Evolutionary conservation across 2,888 invertebrate species (phyloP), one percentile per base, ranked within the genome.

Genomic region (Glaucopsyche alexis): DNA sequence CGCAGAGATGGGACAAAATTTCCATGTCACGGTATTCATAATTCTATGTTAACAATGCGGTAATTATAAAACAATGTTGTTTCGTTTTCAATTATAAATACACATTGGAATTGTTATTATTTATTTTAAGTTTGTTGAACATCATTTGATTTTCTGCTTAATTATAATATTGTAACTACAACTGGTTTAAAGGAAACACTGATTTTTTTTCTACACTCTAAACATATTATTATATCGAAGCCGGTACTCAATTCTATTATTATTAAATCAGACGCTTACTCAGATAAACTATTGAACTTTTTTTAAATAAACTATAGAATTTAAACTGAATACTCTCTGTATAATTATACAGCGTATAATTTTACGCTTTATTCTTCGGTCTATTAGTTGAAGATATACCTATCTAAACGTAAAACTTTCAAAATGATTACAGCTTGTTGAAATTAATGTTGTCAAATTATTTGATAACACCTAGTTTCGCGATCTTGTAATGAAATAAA

Each of bases 41-140:
- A 72, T 65, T 72, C 50, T 67, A 66, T 66, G 52, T 52, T 72
- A 67, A 67, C 67, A 66, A 72, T 40, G 29, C 67, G 42, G 52
- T 50, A 49, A 47, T 72, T 64, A 38, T 49, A 45, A 42, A 67
- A 67, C 45, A 11, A 29, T 60, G 29, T 29, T 60, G 29, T 60
- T 29, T 60, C 11, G 29, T 29, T 60, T 13, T 29, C 29, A 13
- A 55, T 55, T 19, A 19, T 55, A 60, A 60, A 13, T 7, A 60
- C 29, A 50, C 5, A 29, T 11, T 5, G 13, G 29, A 29, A 6
- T 60, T 1, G 13, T 13, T 60, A 13, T 13, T 13, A 55, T 55
- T 55, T 19, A 55, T 19, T 19, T 55, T 55, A 9, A 55, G 9
- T 55, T 9, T n/a, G 9, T 52, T 16, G 9, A 19, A 52, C 52